Evolutionary conservation across 2,888 invertebrate species (phyloP).

Genomic region (Aphidoletes aphidimyza): DNA sequence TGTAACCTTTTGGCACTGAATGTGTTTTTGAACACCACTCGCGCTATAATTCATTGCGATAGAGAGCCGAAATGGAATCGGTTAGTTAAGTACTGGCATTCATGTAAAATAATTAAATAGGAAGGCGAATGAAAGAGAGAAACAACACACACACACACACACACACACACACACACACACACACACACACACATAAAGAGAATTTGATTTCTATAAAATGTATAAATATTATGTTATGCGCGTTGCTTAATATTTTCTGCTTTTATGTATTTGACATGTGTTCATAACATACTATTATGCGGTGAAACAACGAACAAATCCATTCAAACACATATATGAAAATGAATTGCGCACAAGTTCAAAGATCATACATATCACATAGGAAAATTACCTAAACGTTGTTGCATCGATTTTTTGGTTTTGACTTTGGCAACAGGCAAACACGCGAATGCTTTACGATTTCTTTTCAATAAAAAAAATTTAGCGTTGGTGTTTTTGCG

Average conservation of each 20-base stretch:
- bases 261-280: conserved; percentile 35
- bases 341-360: neutral
- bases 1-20: neutral
- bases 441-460: neutral
- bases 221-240: neutral
- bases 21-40: neutral
- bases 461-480: neutral
- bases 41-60: neutral
- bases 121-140: conserved; percentile 1
- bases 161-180: too few species aligned
- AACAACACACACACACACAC: too few species aligned
- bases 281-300: neutral
- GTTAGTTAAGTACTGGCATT: neutral
- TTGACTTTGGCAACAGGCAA: neutral
- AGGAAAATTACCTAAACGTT: neutral
- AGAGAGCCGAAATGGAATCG: neutral
- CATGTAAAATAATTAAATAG: neutral
- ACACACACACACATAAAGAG: too few species aligned
- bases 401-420: neutral
- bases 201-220: neutral
- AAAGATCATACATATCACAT: conserved; percentile 35
- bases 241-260: neutral
- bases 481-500: neutral
- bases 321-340: neutral
- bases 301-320: neutral